Evolutionary conservation across 2,797 vertebrate genomes (phyloP).

Genomic region (Tapirus indicus): DNA sequence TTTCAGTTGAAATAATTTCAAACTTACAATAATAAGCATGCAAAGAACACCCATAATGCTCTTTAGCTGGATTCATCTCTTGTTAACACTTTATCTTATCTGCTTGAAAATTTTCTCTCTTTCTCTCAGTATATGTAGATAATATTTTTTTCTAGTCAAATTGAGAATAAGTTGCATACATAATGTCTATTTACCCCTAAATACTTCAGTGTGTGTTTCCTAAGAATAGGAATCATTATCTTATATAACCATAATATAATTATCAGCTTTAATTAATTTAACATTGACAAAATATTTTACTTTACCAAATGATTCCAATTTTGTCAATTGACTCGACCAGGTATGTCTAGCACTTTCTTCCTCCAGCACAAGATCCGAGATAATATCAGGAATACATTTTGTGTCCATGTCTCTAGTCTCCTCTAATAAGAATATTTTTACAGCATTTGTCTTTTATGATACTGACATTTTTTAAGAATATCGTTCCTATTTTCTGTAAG

Average conservation of each 20-base stretch:
- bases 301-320: not conserved
- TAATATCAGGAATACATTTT: not conserved
- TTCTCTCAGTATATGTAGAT: not conserved
- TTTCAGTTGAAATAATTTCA: not conserved
- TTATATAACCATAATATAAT: not conserved
- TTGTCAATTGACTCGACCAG: not conserved
- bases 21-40: not conserved
- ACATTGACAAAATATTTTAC: not conserved
- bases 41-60: not conserved
- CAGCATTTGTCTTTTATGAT: not conserved
- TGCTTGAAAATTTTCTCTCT: not conserved
- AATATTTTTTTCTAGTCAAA: not conserved
- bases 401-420: not conserved
- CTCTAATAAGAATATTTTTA: not conserved
- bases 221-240: not conserved
- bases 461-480: not conserved
- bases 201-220: not conserved
- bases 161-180: not conserved
- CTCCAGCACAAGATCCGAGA: not conserved
- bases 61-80: not conserved
- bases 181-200: not conserved
- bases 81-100: not conserved
- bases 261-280: not conserved
- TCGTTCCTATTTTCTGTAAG: not conserved
- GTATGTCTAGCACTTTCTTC: not conserved